A percentile compares a stretch with the other conserved stretches of the same genome.
Evolutionary conservation across 2,797 vertebrate species (phyloP).

Genomic region (Clamator glandarius): DNA sequence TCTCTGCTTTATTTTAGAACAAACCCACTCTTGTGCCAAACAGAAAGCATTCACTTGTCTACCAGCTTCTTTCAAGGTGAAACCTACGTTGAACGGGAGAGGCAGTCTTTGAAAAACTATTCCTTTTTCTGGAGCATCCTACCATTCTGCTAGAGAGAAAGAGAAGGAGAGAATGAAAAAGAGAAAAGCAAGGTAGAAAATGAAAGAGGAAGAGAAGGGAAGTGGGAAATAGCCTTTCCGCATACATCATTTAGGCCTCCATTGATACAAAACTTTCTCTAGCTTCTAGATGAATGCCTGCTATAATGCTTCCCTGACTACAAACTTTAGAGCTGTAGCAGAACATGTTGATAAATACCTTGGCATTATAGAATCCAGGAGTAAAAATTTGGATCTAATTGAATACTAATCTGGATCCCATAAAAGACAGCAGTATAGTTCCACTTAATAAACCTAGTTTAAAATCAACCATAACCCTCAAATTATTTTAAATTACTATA

Average conservation of each 20-base stretch:
- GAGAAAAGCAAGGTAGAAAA: not conserved
- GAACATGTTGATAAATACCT: not conserved
- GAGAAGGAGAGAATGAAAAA: not conserved
- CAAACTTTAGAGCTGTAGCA: not conserved
- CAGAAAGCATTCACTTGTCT: not conserved
- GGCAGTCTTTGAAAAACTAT: not conserved
- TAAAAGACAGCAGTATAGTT: not conserved
- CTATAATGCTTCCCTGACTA: not conserved
- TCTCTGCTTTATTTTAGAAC: not conserved
- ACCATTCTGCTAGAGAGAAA: not conserved
- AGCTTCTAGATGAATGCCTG: not conserved
- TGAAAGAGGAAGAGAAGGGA: not conserved
- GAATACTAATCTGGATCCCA: not conserved
- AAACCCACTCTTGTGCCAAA: not conserved
- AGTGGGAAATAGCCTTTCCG: not conserved
- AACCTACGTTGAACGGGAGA: not conserved
- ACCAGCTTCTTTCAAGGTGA: not conserved
- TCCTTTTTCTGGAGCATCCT: not conserved
- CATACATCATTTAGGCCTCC: not conserved
- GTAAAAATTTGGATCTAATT: not conserved
- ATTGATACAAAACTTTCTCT: not conserved
- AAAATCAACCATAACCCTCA: not conserved
- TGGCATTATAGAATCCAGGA: not conserved
- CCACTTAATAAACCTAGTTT: not conserved
- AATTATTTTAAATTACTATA: not conserved